Conservation (phyloP, 1,140 invertebrate genomes). For the Euschistus heros region DNA sequence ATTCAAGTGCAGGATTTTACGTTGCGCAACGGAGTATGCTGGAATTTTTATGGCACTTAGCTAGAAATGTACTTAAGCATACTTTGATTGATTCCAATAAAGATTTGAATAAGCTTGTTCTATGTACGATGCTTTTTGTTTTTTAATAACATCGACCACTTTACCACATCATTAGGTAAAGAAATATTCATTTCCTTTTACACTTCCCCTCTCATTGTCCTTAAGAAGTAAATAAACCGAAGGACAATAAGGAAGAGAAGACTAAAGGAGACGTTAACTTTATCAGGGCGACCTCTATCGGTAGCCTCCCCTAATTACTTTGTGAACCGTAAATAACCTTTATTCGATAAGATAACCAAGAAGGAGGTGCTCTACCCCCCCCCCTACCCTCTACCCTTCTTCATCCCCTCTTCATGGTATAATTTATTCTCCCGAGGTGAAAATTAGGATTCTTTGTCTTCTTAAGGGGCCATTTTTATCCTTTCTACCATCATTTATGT, state of each 20-base stretch:
- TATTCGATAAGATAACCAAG: constrained; percentile 3
- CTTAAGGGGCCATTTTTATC: not conserved
- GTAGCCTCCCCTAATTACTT: not conserved
- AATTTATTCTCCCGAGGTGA: not conserved
- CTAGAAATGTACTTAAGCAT: too few relatives aligned
- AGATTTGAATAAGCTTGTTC: too few relatives aligned
- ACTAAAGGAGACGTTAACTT: not conserved
- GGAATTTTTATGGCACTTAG: too few relatives aligned
- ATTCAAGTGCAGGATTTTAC: too few relatives aligned
- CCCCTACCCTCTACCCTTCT: not conserved
- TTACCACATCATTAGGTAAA: too few relatives aligned
- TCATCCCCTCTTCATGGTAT: not conserved
- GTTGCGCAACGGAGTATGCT: too few relatives aligned
- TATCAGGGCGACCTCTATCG: not conserved
- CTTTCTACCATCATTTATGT: not conserved
- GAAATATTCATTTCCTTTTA: too few relatives aligned
- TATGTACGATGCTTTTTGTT: too few relatives aligned
- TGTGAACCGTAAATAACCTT: not conserved
- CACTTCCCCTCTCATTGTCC: not conserved
- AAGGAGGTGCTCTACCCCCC: not conserved
- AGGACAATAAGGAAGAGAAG: not conserved
- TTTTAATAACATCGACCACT: too few relatives aligned
- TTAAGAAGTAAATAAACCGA: not conserved
- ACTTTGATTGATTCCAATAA: too few relatives aligned
- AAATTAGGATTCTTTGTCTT: constrained; percentile 6